Percentiles rank a stretch among this genome's conserved stretches.
These are phyloP conservation scores for Chaetodon trifasciatus DNA, from an alignment of 2,797 vertebrate species.

Conservation along the genomic window DNA sequence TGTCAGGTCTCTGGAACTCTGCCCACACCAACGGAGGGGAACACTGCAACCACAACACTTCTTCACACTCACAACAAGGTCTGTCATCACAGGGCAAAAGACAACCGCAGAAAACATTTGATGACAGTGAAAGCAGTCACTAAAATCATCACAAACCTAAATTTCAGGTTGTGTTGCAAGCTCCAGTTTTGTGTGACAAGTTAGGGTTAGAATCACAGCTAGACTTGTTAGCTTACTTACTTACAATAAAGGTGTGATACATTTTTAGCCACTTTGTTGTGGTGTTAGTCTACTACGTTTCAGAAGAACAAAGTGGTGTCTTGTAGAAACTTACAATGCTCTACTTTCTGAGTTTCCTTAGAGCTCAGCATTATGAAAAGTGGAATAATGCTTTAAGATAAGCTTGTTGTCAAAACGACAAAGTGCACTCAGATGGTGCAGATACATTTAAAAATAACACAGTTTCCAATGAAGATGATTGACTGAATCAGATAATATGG, in stretches of 20 bases:
- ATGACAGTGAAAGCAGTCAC: neutral
- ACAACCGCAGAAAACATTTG: neutral
- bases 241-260: neutral
- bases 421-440: neutral
- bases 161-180: neutral
- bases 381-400: slow-evolving; percentile 6
- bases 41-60: slow-evolving; percentile 90
- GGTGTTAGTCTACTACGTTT: neutral
- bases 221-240: neutral
- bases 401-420: slow-evolving; percentile 11
- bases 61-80: slow-evolving; percentile 90
- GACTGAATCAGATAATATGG: neutral
- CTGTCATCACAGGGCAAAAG: slow-evolving; percentile 65
- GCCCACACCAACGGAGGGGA: slow-evolving; percentile 91
- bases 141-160: slow-evolving; percentile 6
- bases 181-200: neutral
- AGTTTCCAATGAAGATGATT: slow-evolving; percentile 2
- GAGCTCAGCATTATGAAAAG: slow-evolving; percentile 16
- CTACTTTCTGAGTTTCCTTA: neutral
- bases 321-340: slow-evolving; percentile 3
- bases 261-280: slow-evolving; percentile 27
- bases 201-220: slow-evolving; percentile 19
- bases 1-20: slow-evolving; percentile 98
- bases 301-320: slow-evolving; percentile 31
- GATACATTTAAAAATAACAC: slow-evolving; percentile 20